Base-by-base conservation (phyloP, 1,140 invertebrate genomes). In the Hypothenemus hampei region DNA sequence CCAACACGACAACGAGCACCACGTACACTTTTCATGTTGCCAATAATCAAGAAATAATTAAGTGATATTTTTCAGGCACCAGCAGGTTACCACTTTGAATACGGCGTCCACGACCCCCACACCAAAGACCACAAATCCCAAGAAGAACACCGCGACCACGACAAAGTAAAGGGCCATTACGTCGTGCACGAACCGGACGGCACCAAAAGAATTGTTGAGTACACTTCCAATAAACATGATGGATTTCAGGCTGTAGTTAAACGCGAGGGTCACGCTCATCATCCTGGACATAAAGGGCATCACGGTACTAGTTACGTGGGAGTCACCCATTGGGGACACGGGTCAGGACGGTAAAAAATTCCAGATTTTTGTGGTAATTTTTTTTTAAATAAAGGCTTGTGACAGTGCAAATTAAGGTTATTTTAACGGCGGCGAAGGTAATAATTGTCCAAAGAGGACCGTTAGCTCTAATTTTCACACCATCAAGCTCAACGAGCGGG, bases 71-170 rank as follows among this genome's bases (percentile, higher is more conserved):
- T 8, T 43, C n/a, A 46, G 44, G 44, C 26, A 2, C 23, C 22
- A 16, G 44, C 52, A 13, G 50, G 67, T 45, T 77, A 77, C 62
- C 66, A 70, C 52, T 77, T 72, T 56, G 67, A 71, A 20, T 77
- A 77, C 63, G 72, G 68, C 24, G 73, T 77, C 2, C 64, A 73
- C 39, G 75, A 76, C 53, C 64, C 69, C 23, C 66, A 75, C 47
- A 76, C 75, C 6, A 72, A 74, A 15, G 75, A 77, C 58, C 62
- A 68, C 31, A 77, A 77, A 57, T 68, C 62, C 19, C 75, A 77
- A 45, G 64, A 68, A 39, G 75, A 76, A 56, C 66, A 74, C 13
- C 67, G 75, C 39, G 73, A 75, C 13, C 73, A 75, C 15, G 58
- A 76, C 39, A 43, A 65, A 2, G 73, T 77, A 0, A 66, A 70